A percentile compares a stretch with the other conserved stretches of the same genome.
These are phyloP conservation scores for Eupithecia exiguata DNA, from an alignment of 2,888 invertebrate species.

Conservation along the genomic window DNA sequence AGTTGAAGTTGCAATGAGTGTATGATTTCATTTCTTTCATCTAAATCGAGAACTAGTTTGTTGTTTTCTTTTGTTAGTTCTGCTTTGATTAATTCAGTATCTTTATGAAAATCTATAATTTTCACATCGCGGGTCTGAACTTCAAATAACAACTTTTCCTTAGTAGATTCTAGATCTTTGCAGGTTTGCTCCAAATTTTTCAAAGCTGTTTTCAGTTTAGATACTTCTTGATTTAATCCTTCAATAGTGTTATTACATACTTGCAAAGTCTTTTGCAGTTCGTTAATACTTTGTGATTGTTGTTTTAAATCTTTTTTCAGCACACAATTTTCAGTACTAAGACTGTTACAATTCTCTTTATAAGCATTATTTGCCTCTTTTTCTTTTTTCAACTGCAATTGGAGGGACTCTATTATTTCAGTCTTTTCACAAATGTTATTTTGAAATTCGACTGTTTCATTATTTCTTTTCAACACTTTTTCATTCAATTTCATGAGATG, in stretches of 20 bases:
- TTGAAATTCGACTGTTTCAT: slow-evolving; percentile 73
- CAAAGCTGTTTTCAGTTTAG: slow-evolving; percentile 51
- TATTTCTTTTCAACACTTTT: slow-evolving; percentile 72
- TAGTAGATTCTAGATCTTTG: slow-evolving; percentile 53
- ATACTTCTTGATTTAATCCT: slow-evolving; percentile 56
- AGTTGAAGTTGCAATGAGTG: slow-evolving; percentile 62
- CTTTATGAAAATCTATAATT: slow-evolving; percentile 54
- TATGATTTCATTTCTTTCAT: slow-evolving; percentile 61
- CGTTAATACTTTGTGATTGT: slow-evolving; percentile 55
- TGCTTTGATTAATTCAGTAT: slow-evolving; percentile 55
- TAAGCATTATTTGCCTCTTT: slow-evolving; percentile 56
- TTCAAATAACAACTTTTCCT: slow-evolving; percentile 54
- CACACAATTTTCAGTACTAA: slow-evolving; percentile 50
- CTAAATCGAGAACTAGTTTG: slow-evolving; percentile 55
- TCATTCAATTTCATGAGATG: slow-evolving; percentile 72
- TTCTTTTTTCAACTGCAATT: slow-evolving; percentile 62
- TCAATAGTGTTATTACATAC: slow-evolving; percentile 51
- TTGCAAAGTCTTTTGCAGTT: slow-evolving; percentile 54
- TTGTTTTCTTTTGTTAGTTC: slow-evolving; percentile 54
- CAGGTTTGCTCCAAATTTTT: slow-evolving; percentile 47
- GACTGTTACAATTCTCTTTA: slow-evolving; percentile 54
- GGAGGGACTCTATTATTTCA: slow-evolving; percentile 65
- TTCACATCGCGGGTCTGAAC: slow-evolving; percentile 53
- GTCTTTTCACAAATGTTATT: slow-evolving; percentile 68
- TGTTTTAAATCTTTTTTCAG: slow-evolving; percentile 53